Base-by-base conservation (phyloP, 2,888 invertebrate species). In the Netelia inedita region DNA sequence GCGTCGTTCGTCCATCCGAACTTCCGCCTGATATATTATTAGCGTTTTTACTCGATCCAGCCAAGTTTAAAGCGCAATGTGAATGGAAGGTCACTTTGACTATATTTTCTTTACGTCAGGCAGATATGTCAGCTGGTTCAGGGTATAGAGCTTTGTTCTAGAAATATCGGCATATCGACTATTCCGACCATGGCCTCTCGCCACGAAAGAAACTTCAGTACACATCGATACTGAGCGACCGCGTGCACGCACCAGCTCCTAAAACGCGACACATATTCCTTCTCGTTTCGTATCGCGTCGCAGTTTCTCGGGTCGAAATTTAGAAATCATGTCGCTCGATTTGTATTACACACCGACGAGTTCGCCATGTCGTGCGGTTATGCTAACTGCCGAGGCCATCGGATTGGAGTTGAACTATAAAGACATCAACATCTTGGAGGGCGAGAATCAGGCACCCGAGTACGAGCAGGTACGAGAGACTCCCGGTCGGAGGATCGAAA, bases 361-460 rank as follows among this genome's bases (percentile, higher is more conserved):
- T 55, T 75, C 94, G 10, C 93, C 94, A 1, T 93, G 94, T 88
- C 92, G 94, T 2, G 91, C 93, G 1, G 94, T 94, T 1, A 83
- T 92, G 88, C 89, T 94, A 23, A 89, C 93, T 0, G 94, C 94
- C 0, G 92, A 94, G 81, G 91, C 94, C 11, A 89, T 94, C 65
- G 93, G 93, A 21, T 82, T 94, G 1, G 79, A 91, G 3, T 73
- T 94, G 23, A 94, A 94, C 79, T 83, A 93, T 35, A 93, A 93
- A 78, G 65, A 75, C n/a, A 43, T 93, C 23, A 88, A 94, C 83
- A 35, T 93, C n/a, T 66, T 90, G 3, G 87, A 88, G 63, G 93
- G 93, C 0, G 94, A 94, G 85, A 90, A 94, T 23, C 80, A 91
- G n/a, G 92, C 89, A 35, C 92, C 94, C 2, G 94, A 94, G 82